Evolutionary conservation across 2,113 vertebrate species (phyloP).

Genomic region (Planiliza haematocheilus): DNA sequence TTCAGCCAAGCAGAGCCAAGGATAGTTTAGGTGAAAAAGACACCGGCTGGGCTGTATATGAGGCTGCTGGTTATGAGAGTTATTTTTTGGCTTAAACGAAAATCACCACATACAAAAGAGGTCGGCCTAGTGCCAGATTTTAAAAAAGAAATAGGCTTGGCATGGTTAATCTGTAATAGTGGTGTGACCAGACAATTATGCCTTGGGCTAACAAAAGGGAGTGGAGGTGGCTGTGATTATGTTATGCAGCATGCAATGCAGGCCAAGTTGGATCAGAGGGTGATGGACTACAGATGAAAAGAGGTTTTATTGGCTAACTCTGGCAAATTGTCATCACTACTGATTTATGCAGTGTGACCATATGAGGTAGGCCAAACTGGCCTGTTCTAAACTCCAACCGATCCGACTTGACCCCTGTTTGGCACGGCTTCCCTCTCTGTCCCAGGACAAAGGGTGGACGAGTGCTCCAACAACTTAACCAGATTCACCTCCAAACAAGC

Average conservation of each 20-base stretch:
- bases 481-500: conserved; percentile 42
- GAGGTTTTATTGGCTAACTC: conserved; percentile 57
- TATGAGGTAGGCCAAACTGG: conserved; percentile 41
- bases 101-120: conserved; percentile 15
- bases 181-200: conserved; percentile 35
- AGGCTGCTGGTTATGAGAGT: not conserved
- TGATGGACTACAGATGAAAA: conserved; percentile 63
- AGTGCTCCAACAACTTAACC: conserved; percentile 33
- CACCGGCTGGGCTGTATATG: not conserved
- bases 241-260: conserved; percentile 42
- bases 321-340: conserved; percentile 56
- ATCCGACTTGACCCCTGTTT: conserved; percentile 60
- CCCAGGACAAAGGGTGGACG: conserved; percentile 45
- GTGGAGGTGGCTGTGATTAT: conserved; percentile 50
- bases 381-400: conserved; percentile 45
- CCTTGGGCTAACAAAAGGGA: conserved; percentile 18
- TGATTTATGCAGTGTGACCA: conserved; percentile 68
- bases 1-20: conserved; percentile 11
- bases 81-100: conserved; percentile 11
- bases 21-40: not conserved
- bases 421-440: conserved; percentile 38
- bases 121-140: conserved; percentile 22
- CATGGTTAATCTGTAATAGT: conserved; percentile 43
- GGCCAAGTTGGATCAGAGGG: conserved; percentile 51
- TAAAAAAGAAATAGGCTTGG: conserved; percentile 21